Conservation (phyloP, 2,113 vertebrate species). For the Marmota flaviventris region DNA sequence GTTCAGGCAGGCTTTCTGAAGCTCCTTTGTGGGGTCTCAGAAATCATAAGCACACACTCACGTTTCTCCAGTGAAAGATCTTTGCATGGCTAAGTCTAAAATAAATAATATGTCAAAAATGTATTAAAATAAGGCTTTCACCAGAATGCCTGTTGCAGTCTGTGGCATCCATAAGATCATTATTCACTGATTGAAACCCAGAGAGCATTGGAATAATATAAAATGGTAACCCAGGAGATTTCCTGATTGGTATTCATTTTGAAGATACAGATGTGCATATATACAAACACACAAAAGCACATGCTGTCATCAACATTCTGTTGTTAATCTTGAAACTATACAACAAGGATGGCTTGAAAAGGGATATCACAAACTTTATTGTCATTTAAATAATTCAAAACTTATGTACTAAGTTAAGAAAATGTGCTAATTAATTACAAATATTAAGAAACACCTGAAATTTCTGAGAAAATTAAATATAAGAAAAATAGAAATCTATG, state of each 20-base stretch:
- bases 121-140: not conserved
- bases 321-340: not conserved
- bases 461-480: not conserved
- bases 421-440: not conserved
- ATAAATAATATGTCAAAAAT: not conserved
- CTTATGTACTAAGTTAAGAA: not conserved
- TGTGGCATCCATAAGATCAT: not conserved
- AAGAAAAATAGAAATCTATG: not conserved
- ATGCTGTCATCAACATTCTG: not conserved
- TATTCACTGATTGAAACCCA: not conserved
- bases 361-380: not conserved
- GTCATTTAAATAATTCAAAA: not conserved
- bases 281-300: not conserved
- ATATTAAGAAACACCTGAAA: not conserved
- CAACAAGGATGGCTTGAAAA: not conserved
- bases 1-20: not conserved
- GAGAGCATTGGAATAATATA: not conserved
- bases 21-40: not conserved
- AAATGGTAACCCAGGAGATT: not conserved
- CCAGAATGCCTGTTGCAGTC: not conserved
- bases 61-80: not conserved
- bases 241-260: not conserved
- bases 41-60: not conserved
- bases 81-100: not conserved
- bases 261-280: not conserved